Evolutionary conservation across 2,888 invertebrate genomes (phyloP).

Genomic region (Odontocolon sp.): DNA sequence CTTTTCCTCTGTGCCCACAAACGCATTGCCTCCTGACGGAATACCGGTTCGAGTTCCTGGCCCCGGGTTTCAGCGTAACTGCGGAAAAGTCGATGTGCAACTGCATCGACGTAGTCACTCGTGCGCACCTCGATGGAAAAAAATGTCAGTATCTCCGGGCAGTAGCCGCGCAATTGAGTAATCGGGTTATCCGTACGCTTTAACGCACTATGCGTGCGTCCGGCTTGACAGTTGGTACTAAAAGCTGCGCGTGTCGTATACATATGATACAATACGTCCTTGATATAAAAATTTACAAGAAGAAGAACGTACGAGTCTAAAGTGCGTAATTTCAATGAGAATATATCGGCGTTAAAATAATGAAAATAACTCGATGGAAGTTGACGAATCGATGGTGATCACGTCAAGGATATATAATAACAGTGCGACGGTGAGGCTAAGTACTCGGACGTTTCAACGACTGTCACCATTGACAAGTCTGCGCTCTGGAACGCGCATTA

Average conservation of each 20-base stretch:
- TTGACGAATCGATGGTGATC: too few relatives aligned
- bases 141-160: conserved; percentile 21
- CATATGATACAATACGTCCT: too few relatives aligned
- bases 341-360: too few relatives aligned
- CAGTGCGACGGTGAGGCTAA: conserved; percentile 35
- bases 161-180: conserved; percentile 54
- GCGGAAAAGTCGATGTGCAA: conserved; percentile 15
- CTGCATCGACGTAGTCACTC: neutral
- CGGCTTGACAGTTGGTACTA: conserved; percentile 11
- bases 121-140: conserved; percentile 14
- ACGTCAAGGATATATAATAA: too few relatives aligned
- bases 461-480: conserved; percentile 65
- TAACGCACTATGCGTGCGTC: conserved; percentile 32
- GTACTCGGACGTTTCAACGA: conserved; percentile 33
- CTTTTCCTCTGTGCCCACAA: conserved; percentile 14
- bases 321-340: too few relatives aligned
- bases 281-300: too few relatives aligned
- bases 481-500: conserved; percentile 12
- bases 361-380: too few relatives aligned
- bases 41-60: conserved; percentile 5
- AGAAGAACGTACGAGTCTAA: too few relatives aligned
- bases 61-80: too few relatives aligned
- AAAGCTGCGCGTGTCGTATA: neutral
- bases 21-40: conserved; percentile 7
- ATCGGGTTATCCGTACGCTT: conserved; percentile 61